phyloP scores from a whole-genome alignment of 2,888 invertebrate species.

The Polydrusus pterygomalis region DNA sequence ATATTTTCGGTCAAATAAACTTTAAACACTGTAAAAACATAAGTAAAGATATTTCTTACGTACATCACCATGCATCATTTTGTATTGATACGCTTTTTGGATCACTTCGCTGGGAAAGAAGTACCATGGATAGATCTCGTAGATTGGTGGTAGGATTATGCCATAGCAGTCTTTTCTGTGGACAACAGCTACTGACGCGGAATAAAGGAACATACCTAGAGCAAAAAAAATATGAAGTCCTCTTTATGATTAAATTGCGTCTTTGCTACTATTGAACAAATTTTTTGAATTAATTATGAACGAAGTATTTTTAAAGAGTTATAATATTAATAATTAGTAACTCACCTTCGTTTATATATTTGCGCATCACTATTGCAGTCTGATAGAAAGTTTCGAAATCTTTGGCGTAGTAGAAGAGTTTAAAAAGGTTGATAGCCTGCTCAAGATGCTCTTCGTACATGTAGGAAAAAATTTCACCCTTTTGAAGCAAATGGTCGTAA shows the following conservation, averaged over 20 bases:
- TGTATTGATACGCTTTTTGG: conserved; percentile 78
- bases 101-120: conserved; percentile 82
- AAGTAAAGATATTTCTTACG: conserved; percentile 22
- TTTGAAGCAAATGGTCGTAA: conserved; percentile 74
- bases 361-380: conserved; percentile 66
- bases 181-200: conserved; percentile 77
- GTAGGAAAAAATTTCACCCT: conserved; percentile 78
- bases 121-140: conserved; percentile 83
- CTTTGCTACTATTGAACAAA: too few species aligned
- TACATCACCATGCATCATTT: conserved; percentile 72
- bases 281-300: too few species aligned
- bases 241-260: too few species aligned
- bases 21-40: not conserved
- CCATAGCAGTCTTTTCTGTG: conserved; percentile 79
- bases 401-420: conserved; percentile 81
- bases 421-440: conserved; percentile 79
- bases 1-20: not conserved
- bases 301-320: too few species aligned
- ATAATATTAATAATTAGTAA: not conserved
- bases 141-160: conserved; percentile 80
- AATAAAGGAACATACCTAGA: conserved; percentile 78
- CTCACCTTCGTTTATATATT: conserved; percentile 48
- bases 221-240: too few species aligned
- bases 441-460: conserved; percentile 77
- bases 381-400: conserved; percentile 82